phyloP scores from a whole-genome alignment of 2,113 vertebrate species.

The Notothenia coriiceps region DNA sequence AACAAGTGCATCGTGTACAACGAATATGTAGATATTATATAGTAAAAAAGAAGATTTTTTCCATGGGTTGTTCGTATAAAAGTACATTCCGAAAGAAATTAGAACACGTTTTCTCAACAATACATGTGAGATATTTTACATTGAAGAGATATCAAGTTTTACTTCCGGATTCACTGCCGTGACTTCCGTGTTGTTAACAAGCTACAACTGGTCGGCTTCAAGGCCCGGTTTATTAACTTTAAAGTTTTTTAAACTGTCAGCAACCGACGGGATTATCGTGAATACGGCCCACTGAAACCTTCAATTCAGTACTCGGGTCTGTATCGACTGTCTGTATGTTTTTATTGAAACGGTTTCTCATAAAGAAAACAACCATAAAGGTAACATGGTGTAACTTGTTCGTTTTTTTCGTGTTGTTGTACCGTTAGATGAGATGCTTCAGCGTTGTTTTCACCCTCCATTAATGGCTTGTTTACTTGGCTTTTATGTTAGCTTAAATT shows the following conservation, averaged over 20 bases:
- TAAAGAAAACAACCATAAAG: slow-evolving; percentile 2
- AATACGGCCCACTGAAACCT: not conserved
- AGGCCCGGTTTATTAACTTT: not conserved
- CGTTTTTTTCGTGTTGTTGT: slow-evolving; percentile 25
- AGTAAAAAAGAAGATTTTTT: not conserved
- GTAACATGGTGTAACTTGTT: slow-evolving; percentile 10
- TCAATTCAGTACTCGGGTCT: slow-evolving; percentile 17
- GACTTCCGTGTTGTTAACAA: slow-evolving; percentile 58
- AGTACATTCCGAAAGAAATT: too few relatives aligned
- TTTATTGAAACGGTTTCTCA: not conserved
- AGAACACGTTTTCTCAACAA: not conserved
- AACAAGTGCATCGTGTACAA: not conserved
- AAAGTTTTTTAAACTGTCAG: not conserved
- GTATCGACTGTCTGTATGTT: not conserved
- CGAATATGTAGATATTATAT: not conserved
- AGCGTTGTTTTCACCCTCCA: not conserved
- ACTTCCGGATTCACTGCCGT: slow-evolving; percentile 26
- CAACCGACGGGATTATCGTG: not conserved
- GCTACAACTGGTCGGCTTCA: not conserved
- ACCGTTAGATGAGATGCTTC: not conserved
- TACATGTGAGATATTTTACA: not conserved
- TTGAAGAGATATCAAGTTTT: slow-evolving; percentile 32
- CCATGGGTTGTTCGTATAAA: not conserved
- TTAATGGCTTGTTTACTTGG: not conserved
- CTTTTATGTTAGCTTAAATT: not conserved